These are phyloP conservation scores for Neogale vison DNA, from an alignment of 2,113 vertebrate genomes.

Conservation along the genomic window DNA sequence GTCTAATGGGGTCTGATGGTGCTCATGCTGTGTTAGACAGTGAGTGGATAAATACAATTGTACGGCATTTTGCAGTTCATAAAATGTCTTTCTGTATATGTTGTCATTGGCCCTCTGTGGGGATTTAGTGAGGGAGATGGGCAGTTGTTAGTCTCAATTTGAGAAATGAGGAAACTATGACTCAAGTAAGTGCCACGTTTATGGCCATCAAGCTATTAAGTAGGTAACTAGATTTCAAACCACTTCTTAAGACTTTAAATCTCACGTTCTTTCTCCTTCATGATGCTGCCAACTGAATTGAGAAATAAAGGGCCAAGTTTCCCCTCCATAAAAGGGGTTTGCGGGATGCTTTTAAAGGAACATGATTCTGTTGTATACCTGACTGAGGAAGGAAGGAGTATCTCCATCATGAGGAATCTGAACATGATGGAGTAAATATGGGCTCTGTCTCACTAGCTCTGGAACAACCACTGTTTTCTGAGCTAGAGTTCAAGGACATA, in stretches of 20 bases:
- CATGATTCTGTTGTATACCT: background rate
- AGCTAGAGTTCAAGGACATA: background rate
- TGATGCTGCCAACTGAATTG: background rate
- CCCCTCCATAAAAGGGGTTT: background rate
- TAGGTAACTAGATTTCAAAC: background rate
- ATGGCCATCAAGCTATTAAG: background rate
- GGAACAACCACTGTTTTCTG: background rate
- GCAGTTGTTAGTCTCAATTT: background rate
- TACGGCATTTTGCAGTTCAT: background rate
- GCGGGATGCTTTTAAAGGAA: constrained; percentile 30
- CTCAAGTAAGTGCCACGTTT: background rate
- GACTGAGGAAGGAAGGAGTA: background rate
- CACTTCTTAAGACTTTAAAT: background rate
- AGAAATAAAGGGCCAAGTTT: background rate
- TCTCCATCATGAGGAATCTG: background rate
- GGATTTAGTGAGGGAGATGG: background rate
- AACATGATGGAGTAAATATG: background rate
- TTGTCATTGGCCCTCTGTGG: background rate
- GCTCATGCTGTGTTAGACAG: background rate
- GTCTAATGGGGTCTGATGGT: background rate
- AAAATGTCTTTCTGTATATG: background rate
- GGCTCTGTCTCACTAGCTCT: constrained; percentile 22
- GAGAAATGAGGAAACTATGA: background rate
- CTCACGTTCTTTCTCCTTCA: background rate
- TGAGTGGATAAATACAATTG: background rate